phyloP scores from a whole-genome alignment of 2,888 invertebrate species.

The Pachycephus smyrnensis region DNA sequence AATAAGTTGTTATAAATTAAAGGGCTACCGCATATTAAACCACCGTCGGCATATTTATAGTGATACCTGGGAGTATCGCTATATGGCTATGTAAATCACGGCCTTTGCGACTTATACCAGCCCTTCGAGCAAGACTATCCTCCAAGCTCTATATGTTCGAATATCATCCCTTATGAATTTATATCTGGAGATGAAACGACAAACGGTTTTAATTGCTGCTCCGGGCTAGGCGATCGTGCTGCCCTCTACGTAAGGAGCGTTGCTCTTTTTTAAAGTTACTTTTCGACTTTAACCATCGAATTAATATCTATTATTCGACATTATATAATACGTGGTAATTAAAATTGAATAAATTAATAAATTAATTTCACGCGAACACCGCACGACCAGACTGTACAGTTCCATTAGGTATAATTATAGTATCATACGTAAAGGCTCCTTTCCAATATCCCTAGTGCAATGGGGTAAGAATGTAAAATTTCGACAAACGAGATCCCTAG shows the following conservation, averaged over 20 bases:
- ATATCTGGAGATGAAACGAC: constrained; percentile 50
- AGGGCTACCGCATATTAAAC: constrained; percentile 58
- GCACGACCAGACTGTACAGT: background rate
- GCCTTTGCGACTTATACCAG: background rate
- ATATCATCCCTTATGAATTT: constrained; percentile 45
- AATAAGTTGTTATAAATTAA: constrained; percentile 61
- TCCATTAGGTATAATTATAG: background rate
- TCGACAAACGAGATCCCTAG: background rate
- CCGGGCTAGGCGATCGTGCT: constrained; percentile 32
- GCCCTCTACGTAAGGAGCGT: background rate
- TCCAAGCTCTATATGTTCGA: background rate
- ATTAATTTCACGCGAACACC: background rate
- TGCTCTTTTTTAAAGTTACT: background rate
- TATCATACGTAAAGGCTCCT: background rate
- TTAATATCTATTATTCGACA: background rate
- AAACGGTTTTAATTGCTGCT: constrained; percentile 57
- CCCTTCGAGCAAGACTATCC: background rate
- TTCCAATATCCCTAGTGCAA: background rate
- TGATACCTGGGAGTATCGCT: constrained; percentile 44
- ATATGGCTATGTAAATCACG: constrained; percentile 54
- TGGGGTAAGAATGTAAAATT: background rate
- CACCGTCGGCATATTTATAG: constrained; percentile 57
- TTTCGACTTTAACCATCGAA: background rate
- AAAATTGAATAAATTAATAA: no score
- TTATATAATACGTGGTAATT: background rate